phyloP scores from a whole-genome alignment of 2,113 vertebrate species.

The Cynoglossus semilaevis region DNA sequence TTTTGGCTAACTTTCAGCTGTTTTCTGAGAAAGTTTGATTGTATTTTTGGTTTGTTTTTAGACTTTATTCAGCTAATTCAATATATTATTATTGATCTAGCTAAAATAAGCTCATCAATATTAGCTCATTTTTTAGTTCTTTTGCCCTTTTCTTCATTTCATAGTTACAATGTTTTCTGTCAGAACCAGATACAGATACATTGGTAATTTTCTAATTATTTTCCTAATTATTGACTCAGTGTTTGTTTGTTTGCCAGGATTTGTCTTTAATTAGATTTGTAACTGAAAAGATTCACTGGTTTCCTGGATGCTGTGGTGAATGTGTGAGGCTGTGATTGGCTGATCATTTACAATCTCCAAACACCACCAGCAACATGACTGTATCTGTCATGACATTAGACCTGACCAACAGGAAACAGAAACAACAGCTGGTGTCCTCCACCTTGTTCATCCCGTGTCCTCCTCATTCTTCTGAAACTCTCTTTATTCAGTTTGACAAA shows the following conservation, averaged over 20 bases:
- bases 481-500: slow-evolving; percentile 13
- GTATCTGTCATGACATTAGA: slow-evolving; percentile 55
- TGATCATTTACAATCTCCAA: slow-evolving; percentile 36
- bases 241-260: slow-evolving; percentile 41
- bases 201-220: slow-evolving; percentile 38
- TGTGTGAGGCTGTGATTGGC: slow-evolving; percentile 36
- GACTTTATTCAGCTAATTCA: no score
- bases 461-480: slow-evolving; percentile 18
- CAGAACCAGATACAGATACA: no score
- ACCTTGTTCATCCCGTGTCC: slow-evolving; percentile 24
- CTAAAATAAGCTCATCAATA: no score
- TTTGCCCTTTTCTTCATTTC: no score
- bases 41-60: no score
- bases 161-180: no score
- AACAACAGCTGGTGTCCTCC: slow-evolving; percentile 39
- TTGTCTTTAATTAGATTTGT: slow-evolving; percentile 29
- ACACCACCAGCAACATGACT: slow-evolving; percentile 40
- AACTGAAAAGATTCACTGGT: slow-evolving; percentile 38
- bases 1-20: no score
- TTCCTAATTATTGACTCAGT: slow-evolving; percentile 34
- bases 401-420: slow-evolving; percentile 39
- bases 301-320: slow-evolving; percentile 36
- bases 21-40: no score
- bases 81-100: no score
- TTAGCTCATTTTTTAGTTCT: no score